Percentiles rank a stretch among this genome's conserved stretches.
Evolutionary conservation across 2,888 invertebrate genomes (phyloP).

Genomic region (Euplagia quadripunctaria): DNA sequence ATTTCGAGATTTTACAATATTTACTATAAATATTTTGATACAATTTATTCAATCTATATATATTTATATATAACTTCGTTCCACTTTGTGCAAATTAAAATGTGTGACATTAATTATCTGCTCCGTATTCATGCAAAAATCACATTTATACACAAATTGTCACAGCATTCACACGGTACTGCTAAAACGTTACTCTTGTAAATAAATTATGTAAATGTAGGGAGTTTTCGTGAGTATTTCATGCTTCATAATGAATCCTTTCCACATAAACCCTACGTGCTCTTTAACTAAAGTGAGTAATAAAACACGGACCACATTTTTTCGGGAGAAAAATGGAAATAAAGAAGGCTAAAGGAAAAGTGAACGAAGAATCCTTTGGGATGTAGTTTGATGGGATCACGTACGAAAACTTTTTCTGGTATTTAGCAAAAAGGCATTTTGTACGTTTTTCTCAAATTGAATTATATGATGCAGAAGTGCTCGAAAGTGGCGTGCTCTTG

Average conservation of each 20-base stretch:
- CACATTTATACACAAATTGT: slow-evolving; percentile 33
- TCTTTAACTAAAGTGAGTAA: slow-evolving; percentile 71
- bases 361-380: slow-evolving; percentile 60
- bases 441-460: slow-evolving; percentile 69
- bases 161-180: slow-evolving; percentile 34
- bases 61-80: too few species aligned
- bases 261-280: slow-evolving; percentile 61
- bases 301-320: slow-evolving; percentile 72
- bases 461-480: slow-evolving; percentile 58
- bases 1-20: too few species aligned
- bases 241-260: slow-evolving; percentile 63
- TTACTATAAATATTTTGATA: too few species aligned
- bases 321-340: slow-evolving; percentile 62
- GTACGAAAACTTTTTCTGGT: slow-evolving; percentile 79
- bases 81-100: too few species aligned
- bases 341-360: slow-evolving; percentile 56
- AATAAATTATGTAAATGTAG: slow-evolving; percentile 65
- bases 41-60: too few species aligned
- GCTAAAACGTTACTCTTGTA: slow-evolving; percentile 44
- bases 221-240: slow-evolving; percentile 53
- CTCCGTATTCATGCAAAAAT: slow-evolving; percentile 9
- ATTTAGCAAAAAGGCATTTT: slow-evolving; percentile 75
- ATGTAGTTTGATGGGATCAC: slow-evolving; percentile 78
- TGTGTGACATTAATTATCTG: background rate
- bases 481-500: slow-evolving; percentile 41